Percentiles rank a stretch among this genome's conserved stretches.
Conservation (phyloP, 2,797 vertebrate genomes). For the Phrynocephalus vlangalii region DNA sequence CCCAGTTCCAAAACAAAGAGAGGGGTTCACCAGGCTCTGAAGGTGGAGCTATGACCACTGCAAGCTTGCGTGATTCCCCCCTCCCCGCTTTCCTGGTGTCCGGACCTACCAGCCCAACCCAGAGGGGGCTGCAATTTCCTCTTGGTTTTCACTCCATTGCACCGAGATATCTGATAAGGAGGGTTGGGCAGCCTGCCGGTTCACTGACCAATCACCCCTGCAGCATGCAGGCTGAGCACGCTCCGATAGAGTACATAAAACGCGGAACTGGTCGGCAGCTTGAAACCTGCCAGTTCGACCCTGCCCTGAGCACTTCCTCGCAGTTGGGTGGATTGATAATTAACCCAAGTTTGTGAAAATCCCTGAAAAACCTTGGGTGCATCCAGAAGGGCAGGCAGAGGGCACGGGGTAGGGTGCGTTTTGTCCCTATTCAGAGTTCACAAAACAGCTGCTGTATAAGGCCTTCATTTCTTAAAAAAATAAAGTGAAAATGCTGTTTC, state of each 20-base stretch:
- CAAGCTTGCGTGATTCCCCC: too few relatives aligned
- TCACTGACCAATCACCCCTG: too few relatives aligned
- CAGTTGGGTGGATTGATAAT: background rate
- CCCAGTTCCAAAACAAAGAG: too few relatives aligned
- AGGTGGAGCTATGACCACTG: too few relatives aligned
- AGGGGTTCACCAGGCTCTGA: too few relatives aligned
- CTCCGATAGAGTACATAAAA: background rate
- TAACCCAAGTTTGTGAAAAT: background rate
- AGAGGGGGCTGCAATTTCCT: background rate
- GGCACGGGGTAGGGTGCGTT: too few relatives aligned
- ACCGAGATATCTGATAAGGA: constrained; percentile 26
- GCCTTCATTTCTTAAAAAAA: background rate
- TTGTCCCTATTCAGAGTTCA: background rate
- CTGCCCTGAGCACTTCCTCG: background rate
- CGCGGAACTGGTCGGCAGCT: background rate
- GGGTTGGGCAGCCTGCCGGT: background rate
- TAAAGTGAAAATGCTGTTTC: background rate
- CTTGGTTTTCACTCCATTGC: background rate
- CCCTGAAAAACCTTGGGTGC: too few relatives aligned
- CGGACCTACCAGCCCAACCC: background rate
- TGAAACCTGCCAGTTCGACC: rapidly evolving
- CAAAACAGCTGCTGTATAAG: background rate
- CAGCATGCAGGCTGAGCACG: too few relatives aligned
- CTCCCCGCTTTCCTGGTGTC: background rate
- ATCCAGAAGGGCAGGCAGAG: background rate